Percentiles rank a stretch among this genome's conserved stretches.
Evolutionary conservation across 2,888 invertebrate genomes (phyloP).

Genomic region (Andrena camellia): DNA sequence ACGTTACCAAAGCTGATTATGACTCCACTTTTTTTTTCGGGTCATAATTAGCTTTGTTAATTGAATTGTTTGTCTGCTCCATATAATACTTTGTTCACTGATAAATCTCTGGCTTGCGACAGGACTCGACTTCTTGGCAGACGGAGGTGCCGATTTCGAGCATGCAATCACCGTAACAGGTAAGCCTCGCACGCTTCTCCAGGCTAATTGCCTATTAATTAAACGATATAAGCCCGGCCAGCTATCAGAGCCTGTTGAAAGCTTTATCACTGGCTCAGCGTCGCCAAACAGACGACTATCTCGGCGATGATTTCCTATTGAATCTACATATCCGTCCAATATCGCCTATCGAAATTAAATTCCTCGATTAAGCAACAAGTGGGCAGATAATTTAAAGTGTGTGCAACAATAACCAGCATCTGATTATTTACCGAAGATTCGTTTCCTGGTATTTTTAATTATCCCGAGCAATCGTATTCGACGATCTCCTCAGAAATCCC

Average conservation of each 20-base stretch:
- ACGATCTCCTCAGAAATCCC: background rate
- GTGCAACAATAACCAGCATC: no score
- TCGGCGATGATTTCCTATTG: background rate
- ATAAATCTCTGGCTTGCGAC: constrained; percentile 58
- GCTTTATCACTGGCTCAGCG: constrained; percentile 16
- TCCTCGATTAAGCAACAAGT: background rate
- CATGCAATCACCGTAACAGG: constrained; percentile 90
- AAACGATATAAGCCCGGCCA: background rate
- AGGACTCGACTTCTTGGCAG: constrained; percentile 91
- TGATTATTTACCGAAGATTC: background rate
- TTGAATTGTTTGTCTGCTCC: background rate
- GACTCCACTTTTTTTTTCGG: no score
- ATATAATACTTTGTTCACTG: background rate
- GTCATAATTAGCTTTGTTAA: no score
- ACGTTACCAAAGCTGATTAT: no score
- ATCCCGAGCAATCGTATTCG: background rate
- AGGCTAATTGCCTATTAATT: background rate
- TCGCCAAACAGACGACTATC: constrained; percentile 1
- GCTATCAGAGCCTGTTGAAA: constrained; percentile 23
- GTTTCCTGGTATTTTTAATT: background rate
- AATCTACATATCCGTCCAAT: background rate
- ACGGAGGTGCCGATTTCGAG: constrained; percentile 91
- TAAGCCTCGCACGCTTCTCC: constrained; percentile 80
- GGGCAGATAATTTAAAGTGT: no score
- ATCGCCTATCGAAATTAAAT: background rate